phyloP scores from a whole-genome alignment of 1,140 invertebrate genomes.

The Orchestia grillus region DNA sequence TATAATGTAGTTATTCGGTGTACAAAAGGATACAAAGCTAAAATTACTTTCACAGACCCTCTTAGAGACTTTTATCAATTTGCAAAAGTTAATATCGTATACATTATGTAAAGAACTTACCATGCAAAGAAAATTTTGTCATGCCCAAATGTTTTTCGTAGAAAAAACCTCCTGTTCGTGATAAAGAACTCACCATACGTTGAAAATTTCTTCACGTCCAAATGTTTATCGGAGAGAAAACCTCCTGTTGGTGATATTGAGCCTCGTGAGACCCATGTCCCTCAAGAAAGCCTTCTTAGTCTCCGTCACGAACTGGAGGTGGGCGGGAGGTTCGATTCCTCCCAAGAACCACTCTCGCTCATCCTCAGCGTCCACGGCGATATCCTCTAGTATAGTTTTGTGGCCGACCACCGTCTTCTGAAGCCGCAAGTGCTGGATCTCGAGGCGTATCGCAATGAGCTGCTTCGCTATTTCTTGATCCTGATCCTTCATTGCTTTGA shows the following conservation, averaged over 20 bases:
- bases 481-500: constrained; percentile 20
- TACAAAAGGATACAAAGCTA: no score
- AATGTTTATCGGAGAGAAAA: constrained; percentile 25
- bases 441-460: constrained; percentile 22
- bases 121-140: no score
- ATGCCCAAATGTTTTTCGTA: not conserved
- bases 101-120: no score
- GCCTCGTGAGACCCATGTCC: constrained; percentile 11
- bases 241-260: constrained; percentile 31
- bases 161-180: constrained; percentile 30
- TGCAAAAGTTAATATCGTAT: no score
- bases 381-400: constrained; percentile 29
- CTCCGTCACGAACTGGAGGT: constrained; percentile 15
- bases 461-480: constrained; percentile 10
- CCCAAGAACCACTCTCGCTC: not conserved
- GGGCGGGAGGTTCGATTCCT: not conserved
- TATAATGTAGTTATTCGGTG: no score
- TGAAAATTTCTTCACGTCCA: no score
- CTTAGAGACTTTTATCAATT: no score
- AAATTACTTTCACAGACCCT: no score
- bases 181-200: not conserved
- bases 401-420: not conserved
- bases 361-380: not conserved
- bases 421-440: constrained; percentile 17
- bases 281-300: not conserved